Base-by-base conservation (phyloP, 2,888 invertebrate species). In the Cheilosia soror region DNA sequence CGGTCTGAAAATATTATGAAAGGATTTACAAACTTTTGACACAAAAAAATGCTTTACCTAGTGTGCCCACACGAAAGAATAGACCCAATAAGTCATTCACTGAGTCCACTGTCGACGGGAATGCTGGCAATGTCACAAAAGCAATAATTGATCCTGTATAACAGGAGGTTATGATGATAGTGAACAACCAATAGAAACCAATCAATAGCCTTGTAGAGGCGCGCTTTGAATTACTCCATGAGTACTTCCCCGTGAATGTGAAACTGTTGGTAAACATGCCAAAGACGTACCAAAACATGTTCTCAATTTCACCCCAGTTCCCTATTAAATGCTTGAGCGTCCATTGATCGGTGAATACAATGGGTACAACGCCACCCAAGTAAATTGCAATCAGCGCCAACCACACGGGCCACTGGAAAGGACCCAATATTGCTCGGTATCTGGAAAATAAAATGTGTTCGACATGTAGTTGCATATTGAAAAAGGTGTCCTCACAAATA, bases 271-370 rank as follows among this genome's bases (percentile, higher is more conserved):
- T 97, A 89, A 96, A 97, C 53, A 96, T 96, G 5, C 96, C 96
- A 89, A 96, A 97, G 71, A 97, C 96, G 89, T 96, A 96, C 96
- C 96, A 97, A 90, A 96, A 96, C 96, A 96, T 96, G 88, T 96
- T 96, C 91, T 96, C 96, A 44, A 96, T 93, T 92, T 96, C 95
- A 63, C 95, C 95, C 77, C 95, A 95, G 88, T 95, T 94, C 49
- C 95, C 93, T 33, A 96, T 88, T 37, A 96, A 92, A 89, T 95
- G 95, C 7, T 92, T 93, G 20, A 96, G 90, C 0, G 95, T 94
- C 77, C 95, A 94, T 88, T 95, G 95, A 89, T 96, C 95, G 0
- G 96, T 96, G 89, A 95, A 96, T 0, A 95, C 94, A 63, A 96
- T 93, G 1, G 96, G 96, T 87, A 96, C 94, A 88, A 96, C 95